These are phyloP conservation scores for Telmatherina bonti DNA, from an alignment of 2,797 vertebrate species.

Conservation along the genomic window DNA sequence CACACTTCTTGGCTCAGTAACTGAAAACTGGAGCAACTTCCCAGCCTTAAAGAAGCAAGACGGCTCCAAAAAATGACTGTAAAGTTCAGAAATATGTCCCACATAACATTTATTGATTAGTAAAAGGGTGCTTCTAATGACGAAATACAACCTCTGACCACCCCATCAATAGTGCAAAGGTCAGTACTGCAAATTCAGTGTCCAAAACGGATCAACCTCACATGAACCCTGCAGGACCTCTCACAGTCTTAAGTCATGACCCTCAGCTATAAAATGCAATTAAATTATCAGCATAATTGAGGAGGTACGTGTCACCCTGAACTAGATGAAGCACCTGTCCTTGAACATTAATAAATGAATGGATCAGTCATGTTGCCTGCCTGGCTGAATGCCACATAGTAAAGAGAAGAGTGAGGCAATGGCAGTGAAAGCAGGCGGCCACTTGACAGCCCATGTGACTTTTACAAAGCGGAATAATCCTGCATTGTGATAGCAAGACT, in stretches of 20 bases:
- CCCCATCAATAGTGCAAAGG: slow-evolving; percentile 26
- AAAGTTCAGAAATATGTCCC: slow-evolving; percentile 12
- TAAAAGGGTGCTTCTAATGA: background rate
- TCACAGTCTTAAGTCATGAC: slow-evolving; percentile 12
- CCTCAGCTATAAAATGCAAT: slow-evolving; percentile 49
- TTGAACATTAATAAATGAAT: slow-evolving; percentile 68
- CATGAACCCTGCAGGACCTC: slow-evolving; percentile 18
- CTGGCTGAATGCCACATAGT: slow-evolving; percentile 18
- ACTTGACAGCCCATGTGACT: slow-evolving; percentile 57
- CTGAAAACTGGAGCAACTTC: slow-evolving; percentile 38
- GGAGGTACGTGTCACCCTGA: slow-evolving; percentile 54
- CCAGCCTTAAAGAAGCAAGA: slow-evolving; percentile 13
- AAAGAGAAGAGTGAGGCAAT: slow-evolving; percentile 4
- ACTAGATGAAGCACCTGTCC: slow-evolving; percentile 66
- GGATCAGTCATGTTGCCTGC: slow-evolving; percentile 40
- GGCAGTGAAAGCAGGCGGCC: slow-evolving; percentile 27
- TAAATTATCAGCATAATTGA: slow-evolving; percentile 64
- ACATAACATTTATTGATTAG: slow-evolving; percentile 1
- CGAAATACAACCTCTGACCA: slow-evolving; percentile 9
- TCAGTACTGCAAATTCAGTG: slow-evolving; percentile 28
- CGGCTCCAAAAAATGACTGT: slow-evolving; percentile 7
- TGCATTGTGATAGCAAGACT: slow-evolving; percentile 53
- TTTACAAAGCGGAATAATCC: slow-evolving; percentile 56
- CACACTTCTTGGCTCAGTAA: slow-evolving; percentile 22
- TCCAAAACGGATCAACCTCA: slow-evolving; percentile 16